Conservation (phyloP, 2,888 invertebrate species). For the Dynastes maya region DNA sequence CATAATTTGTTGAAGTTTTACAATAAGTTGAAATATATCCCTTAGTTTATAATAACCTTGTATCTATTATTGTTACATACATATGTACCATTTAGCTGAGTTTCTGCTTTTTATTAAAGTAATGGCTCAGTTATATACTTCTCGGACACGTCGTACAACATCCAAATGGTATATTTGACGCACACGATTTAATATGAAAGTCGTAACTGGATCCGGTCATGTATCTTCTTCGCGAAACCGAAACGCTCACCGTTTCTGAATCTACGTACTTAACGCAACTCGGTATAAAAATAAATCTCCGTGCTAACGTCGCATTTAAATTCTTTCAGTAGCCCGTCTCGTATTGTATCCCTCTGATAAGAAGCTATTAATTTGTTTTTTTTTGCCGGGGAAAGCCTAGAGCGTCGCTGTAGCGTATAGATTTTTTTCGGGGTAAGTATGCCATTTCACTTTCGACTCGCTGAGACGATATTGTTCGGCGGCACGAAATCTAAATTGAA, state of each 20-base stretch:
- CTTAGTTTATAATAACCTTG: too few species aligned
- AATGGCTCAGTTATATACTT: too few species aligned
- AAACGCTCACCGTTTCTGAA: neutral
- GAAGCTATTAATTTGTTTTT: conserved; percentile 38
- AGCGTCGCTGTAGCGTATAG: conserved; percentile 7
- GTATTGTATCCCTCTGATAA: conserved; percentile 26
- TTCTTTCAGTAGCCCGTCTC: conserved; percentile 9
- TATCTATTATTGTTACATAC: too few species aligned
- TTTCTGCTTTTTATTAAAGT: too few species aligned
- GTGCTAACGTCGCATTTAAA: conserved; percentile 31
- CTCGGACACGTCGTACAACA: too few species aligned
- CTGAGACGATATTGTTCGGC: conserved; percentile 11
- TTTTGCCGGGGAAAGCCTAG: neutral
- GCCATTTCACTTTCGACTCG: conserved; percentile 7
- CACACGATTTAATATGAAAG: too few species aligned
- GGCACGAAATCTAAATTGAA: conserved; percentile 17
- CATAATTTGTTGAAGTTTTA: too few species aligned
- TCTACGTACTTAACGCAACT: neutral
- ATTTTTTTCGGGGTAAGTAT: conserved; percentile 21
- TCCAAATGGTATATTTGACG: too few species aligned
- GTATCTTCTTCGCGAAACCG: neutral
- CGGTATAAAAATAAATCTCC: conserved; percentile 34
- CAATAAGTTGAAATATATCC: too few species aligned
- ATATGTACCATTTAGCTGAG: too few species aligned
- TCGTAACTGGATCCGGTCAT: neutral